Evolutionary conservation across 2,888 invertebrate species (phyloP).

Genomic region (Mesopsocus fuscifrons): DNA sequence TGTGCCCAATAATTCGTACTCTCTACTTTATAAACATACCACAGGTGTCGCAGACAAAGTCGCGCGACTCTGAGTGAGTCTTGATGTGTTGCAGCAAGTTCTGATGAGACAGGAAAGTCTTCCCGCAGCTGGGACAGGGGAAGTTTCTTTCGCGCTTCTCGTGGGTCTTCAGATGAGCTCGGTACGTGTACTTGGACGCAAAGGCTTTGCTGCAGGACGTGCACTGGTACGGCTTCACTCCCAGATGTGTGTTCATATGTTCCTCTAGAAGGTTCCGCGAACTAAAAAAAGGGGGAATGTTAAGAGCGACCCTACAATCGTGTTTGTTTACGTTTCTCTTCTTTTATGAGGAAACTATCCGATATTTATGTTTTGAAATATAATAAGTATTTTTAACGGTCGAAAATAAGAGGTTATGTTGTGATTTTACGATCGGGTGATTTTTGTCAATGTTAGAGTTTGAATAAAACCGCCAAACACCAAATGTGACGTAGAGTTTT

Average conservation of each 20-base stretch:
- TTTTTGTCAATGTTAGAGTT: too few relatives aligned
- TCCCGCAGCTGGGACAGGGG: slow-evolving; percentile 41
- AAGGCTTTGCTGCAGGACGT: slow-evolving; percentile 47
- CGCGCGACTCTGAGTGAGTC: slow-evolving; percentile 50
- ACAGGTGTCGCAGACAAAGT: slow-evolving; percentile 46
- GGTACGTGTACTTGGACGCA: slow-evolving; percentile 59
- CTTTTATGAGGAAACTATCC: too few relatives aligned
- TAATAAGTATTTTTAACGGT: too few relatives aligned
- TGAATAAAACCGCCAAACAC: too few relatives aligned
- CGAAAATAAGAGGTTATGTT: too few relatives aligned
- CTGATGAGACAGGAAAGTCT: slow-evolving; percentile 56
- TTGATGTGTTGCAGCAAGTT: slow-evolving; percentile 56
- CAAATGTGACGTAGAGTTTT: too few relatives aligned
- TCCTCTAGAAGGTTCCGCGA: slow-evolving; percentile 50
- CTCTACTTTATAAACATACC: slow-evolving; percentile 36
- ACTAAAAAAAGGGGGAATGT: slow-evolving; percentile 23
- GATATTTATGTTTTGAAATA: too few relatives aligned
- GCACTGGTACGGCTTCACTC: slow-evolving; percentile 45
- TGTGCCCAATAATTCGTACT: too few relatives aligned
- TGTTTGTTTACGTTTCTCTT: too few relatives aligned
- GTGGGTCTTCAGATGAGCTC: slow-evolving; percentile 58
- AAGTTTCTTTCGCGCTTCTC: slow-evolving; percentile 44
- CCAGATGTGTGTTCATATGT: slow-evolving; percentile 51
- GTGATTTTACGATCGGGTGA: too few relatives aligned
- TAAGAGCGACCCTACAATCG: too few relatives aligned